Evolutionary conservation across 2,888 invertebrate species (phyloP).

Genomic region (Diarsia rubi): DNA sequence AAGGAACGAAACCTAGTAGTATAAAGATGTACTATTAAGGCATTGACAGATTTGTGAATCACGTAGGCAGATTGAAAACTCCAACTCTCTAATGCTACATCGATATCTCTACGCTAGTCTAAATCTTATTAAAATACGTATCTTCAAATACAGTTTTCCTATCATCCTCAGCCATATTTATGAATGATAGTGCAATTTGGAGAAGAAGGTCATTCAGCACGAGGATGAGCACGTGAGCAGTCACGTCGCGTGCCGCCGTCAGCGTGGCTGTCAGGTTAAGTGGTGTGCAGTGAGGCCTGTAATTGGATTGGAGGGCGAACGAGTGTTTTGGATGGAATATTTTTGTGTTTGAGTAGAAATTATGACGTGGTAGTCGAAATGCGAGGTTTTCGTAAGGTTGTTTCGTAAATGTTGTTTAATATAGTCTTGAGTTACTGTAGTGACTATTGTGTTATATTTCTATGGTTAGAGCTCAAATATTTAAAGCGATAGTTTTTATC

Average conservation of each 20-base stretch:
- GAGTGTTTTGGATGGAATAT: conserved; percentile 24
- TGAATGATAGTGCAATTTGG: conserved; percentile 46
- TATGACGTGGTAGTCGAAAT: background rate
- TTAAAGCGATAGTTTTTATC: background rate
- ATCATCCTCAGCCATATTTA: conserved; percentile 15
- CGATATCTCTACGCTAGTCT: no score
- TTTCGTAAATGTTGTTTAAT: background rate
- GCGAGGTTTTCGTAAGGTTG: background rate
- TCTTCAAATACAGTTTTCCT: background rate
- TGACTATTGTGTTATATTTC: no score
- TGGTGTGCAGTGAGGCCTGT: conserved; percentile 47
- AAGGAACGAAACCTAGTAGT: background rate
- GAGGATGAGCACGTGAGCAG: conserved; percentile 37
- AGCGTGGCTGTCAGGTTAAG: conserved; percentile 24
- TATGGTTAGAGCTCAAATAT: background rate
- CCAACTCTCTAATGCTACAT: background rate
- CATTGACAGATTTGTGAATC: background rate
- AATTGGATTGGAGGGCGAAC: conserved; percentile 40
- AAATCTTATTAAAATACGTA: background rate
- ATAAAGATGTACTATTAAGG: background rate
- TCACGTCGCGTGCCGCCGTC: conserved; percentile 19
- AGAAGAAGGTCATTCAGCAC: conserved; percentile 46
- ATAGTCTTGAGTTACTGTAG: background rate
- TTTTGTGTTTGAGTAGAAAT: background rate
- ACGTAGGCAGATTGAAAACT: background rate